phyloP scores from a whole-genome alignment of 2,888 invertebrate species.

The Julus scandinavius region DNA sequence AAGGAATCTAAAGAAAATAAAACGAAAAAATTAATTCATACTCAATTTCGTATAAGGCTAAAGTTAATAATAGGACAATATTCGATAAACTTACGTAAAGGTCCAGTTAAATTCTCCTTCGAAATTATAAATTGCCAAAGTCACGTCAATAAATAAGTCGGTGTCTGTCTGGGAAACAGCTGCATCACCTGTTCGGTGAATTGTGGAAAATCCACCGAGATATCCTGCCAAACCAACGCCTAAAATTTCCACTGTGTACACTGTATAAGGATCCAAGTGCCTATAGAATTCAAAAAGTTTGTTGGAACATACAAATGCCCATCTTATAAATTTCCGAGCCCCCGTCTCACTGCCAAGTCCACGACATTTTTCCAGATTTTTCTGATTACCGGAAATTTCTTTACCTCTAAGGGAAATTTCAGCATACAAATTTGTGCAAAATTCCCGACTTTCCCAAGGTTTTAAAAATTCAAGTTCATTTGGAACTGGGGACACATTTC shows the following conservation, averaged over 20 bases:
- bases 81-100: constrained; percentile 6
- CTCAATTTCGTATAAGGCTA: no score
- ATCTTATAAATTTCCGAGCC: no score
- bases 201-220: constrained; percentile 40
- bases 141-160: neutral
- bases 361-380: no score
- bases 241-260: neutral
- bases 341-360: no score
- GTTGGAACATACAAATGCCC: no score
- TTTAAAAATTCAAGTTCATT: no score
- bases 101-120: constrained; percentile 48
- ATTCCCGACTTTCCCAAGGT: no score
- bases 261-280: constrained; percentile 27
- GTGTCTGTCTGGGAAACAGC: constrained; percentile 47
- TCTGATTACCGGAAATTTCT: no score
- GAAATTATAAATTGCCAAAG: constrained; percentile 26
- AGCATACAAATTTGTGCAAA: no score
- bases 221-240: constrained; percentile 11
- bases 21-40: neutral
- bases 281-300: neutral
- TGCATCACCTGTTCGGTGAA: constrained; percentile 47
- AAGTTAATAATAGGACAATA: no score
- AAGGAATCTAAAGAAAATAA: neutral
- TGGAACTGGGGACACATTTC: no score
- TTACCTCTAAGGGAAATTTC: no score